These are phyloP conservation scores for Ypsolopha sequella DNA, from an alignment of 2,888 invertebrate species.

Conservation along the genomic window DNA sequence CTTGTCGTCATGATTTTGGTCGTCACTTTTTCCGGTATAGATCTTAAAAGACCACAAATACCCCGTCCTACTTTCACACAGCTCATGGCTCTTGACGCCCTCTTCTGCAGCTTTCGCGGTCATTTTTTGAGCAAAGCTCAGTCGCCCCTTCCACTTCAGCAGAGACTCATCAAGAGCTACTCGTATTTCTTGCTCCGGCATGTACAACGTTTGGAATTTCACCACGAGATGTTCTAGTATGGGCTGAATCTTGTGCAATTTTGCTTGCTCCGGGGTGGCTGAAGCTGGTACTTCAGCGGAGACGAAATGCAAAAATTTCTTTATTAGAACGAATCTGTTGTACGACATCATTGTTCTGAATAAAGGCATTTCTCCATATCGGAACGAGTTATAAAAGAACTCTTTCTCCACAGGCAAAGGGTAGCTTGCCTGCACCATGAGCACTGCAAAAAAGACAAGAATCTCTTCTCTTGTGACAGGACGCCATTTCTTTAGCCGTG, in stretches of 20 bases:
- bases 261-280: slow-evolving; percentile 7
- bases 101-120: slow-evolving; percentile 13
- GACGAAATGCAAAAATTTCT: slow-evolving; percentile 14
- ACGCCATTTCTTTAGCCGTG: too few relatives aligned
- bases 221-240: slow-evolving; percentile 14
- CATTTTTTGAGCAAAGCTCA: slow-evolving; percentile 16
- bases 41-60: slow-evolving; percentile 17
- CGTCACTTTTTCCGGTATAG: slow-evolving; percentile 10
- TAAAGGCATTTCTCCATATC: slow-evolving; percentile 5
- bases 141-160: slow-evolving; percentile 17
- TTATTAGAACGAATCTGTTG: slow-evolving; percentile 14
- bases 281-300: slow-evolving; percentile 7
- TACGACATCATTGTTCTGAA: slow-evolving; percentile 16
- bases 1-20: background rate
- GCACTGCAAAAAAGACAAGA: slow-evolving; percentile 12
- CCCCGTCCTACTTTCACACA: slow-evolving; percentile 17
- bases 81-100: slow-evolving; percentile 15
- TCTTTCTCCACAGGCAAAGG: slow-evolving; percentile 14
- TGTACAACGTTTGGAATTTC: slow-evolving; percentile 16
- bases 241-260: slow-evolving; percentile 14
- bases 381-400: slow-evolving; percentile 15
- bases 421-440: slow-evolving; percentile 14
- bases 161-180: slow-evolving; percentile 19
- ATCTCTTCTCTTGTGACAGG: slow-evolving; percentile 11
- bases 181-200: slow-evolving; percentile 15